These are phyloP conservation scores for Augiades crinisus DNA, from an alignment of 2,888 invertebrate genomes.

Conservation along the genomic window DNA sequence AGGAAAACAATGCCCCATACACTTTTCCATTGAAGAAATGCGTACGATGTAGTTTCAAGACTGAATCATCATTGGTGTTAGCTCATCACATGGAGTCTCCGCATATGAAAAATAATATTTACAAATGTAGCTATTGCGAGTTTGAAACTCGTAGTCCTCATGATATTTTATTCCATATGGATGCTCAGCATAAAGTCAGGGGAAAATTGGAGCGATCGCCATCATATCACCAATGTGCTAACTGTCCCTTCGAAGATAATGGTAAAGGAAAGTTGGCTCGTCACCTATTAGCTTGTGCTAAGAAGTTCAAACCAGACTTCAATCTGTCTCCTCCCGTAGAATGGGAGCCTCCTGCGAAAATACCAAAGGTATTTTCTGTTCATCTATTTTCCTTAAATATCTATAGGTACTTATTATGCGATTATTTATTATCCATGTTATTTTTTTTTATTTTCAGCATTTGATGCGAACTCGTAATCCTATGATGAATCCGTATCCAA, in stretches of 20 bases:
- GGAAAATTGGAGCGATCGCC: constrained; percentile 92
- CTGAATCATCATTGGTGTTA: constrained; percentile 91
- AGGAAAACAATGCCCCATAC: constrained; percentile 92
- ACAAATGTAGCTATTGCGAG: constrained; percentile 92
- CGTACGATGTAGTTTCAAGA: constrained; percentile 93
- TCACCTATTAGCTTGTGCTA: constrained; percentile 92
- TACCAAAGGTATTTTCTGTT: constrained; percentile 90
- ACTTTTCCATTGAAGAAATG: constrained; percentile 89
- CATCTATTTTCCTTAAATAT: too few relatives aligned
- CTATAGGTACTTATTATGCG: too few relatives aligned
- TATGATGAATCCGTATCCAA: constrained; percentile 57
- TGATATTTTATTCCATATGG: constrained; percentile 95
- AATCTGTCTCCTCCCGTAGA: constrained; percentile 94
- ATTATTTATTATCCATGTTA: constrained; percentile 1
- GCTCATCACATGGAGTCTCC: constrained; percentile 94
- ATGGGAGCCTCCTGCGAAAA: constrained; percentile 97
- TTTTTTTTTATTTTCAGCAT: constrained; percentile 36
- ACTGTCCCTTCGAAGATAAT: constrained; percentile 97
- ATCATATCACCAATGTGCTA: constrained; percentile 94
- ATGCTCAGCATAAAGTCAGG: constrained; percentile 91
- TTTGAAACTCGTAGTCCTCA: constrained; percentile 92
- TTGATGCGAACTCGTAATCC: constrained; percentile 55
- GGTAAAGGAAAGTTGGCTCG: constrained; percentile 94
- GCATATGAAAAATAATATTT: constrained; percentile 93
- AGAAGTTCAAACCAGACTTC: constrained; percentile 93